A percentile compares a stretch with the other conserved stretches of the same genome.
Conservation (phyloP, 2,113 vertebrate genomes). For the Plestiodon gilberti region DNA sequence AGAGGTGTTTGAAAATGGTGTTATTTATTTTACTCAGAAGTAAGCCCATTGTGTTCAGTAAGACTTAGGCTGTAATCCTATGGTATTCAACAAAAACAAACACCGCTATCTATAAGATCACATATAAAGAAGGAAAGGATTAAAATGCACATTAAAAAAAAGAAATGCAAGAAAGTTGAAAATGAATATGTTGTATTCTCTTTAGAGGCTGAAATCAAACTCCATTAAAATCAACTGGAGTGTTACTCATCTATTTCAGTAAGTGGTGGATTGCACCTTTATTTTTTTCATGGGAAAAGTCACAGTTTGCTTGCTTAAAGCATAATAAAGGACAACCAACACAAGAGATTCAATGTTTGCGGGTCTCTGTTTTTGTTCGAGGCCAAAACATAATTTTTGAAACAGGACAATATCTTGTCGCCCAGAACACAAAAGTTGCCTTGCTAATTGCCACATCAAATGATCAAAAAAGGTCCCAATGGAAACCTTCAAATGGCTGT, state of each 20-base stretch:
- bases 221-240: not conserved
- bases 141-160: slow-evolving; percentile 48
- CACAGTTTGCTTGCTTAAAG: slow-evolving; percentile 75
- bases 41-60: no score
- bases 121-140: slow-evolving; percentile 40
- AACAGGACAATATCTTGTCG: slow-evolving; percentile 82
- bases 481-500: slow-evolving; percentile 80
- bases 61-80: no score
- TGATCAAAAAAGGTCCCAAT: slow-evolving; percentile 78
- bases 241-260: not conserved
- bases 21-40: no score
- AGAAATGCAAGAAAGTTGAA: not conserved
- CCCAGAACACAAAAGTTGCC: slow-evolving; percentile 81
- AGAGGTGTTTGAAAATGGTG: no score
- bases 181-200: slow-evolving; percentile 44
- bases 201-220: not conserved
- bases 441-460: slow-evolving; percentile 93
- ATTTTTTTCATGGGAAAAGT: slow-evolving; percentile 86
- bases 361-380: slow-evolving; percentile 77
- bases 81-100: no score
- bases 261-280: slow-evolving; percentile 4
- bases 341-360: slow-evolving; percentile 74
- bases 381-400: slow-evolving; percentile 85
- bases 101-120: not conserved
- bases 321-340: slow-evolving; percentile 70